These are phyloP conservation scores for Hippocampus abdominalis DNA, from an alignment of 2,113 vertebrate genomes.

Conservation along the genomic window DNA sequence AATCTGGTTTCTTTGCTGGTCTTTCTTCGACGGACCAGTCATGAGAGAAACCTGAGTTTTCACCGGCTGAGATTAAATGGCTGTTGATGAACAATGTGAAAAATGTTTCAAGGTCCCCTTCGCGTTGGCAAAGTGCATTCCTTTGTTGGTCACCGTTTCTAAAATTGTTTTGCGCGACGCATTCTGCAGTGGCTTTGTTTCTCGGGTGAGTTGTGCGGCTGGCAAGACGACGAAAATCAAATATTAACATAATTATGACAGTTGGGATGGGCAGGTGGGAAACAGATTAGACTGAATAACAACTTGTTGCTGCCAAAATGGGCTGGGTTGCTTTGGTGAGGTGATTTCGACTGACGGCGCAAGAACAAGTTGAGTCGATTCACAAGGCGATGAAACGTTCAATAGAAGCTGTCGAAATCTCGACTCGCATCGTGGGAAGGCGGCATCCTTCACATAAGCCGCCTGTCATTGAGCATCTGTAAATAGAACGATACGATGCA, in stretches of 20 bases:
- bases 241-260: constrained; percentile 13
- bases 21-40: not conserved
- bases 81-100: constrained; percentile 37
- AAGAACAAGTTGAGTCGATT: constrained; percentile 8
- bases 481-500: not conserved
- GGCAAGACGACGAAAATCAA: constrained; percentile 6
- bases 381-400: not conserved
- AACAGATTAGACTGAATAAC: constrained; percentile 19
- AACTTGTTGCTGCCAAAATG: not conserved
- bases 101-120: constrained; percentile 48
- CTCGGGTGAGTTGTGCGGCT: constrained; percentile 4
- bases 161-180: constrained; percentile 47
- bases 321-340: constrained; percentile 4
- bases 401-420: not conserved
- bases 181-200: constrained; percentile 18
- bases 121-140: constrained; percentile 50
- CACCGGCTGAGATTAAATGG: not conserved
- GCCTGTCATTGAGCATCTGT: not conserved
- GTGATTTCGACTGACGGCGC: constrained; percentile 14
- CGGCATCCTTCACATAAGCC: not conserved
- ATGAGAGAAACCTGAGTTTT: constrained; percentile 21
- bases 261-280: constrained; percentile 30
- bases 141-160: constrained; percentile 49
- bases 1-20: not conserved
- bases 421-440: not conserved